Conservation (phyloP, 1,140 invertebrate genomes). For the Drosophila leontia region DNA sequence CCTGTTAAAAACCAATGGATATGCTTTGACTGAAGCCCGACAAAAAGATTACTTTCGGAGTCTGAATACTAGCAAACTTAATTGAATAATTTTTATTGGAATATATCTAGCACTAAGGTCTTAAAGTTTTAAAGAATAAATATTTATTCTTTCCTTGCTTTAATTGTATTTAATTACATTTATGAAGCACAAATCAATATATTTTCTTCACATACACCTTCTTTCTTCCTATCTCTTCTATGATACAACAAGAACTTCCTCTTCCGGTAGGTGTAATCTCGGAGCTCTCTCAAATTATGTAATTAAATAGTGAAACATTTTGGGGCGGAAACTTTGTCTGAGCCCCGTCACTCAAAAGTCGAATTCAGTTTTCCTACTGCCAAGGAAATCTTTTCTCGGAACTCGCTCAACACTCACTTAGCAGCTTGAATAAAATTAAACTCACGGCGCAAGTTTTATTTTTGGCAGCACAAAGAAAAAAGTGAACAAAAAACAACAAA, state of each 20-base stretch:
- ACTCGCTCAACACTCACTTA: constrained; percentile 77
- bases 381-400: constrained; percentile 9
- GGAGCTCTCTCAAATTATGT: constrained; percentile 72
- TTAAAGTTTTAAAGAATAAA: background rate
- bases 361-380: background rate
- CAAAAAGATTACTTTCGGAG: constrained; percentile 9
- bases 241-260: background rate
- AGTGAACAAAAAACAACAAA: constrained; percentile 8
- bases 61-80: background rate
- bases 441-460: constrained; percentile 72
- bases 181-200: background rate
- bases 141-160: background rate
- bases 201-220: too few relatives aligned
- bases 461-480: constrained; percentile 46
- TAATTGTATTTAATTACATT: background rate
- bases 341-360: constrained; percentile 34
- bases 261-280: constrained; percentile 49
- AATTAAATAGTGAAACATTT: constrained; percentile 77
- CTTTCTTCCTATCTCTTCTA: too few relatives aligned
- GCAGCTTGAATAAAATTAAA: constrained; percentile 82
- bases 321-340: constrained; percentile 57
- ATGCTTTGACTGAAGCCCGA: background rate
- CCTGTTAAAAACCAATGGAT: constrained; percentile 32
- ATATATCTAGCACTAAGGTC: background rate
- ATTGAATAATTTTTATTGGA: background rate